Evolutionary conservation across 2,113 vertebrate species (phyloP).

Genomic region (Turnix velox): DNA sequence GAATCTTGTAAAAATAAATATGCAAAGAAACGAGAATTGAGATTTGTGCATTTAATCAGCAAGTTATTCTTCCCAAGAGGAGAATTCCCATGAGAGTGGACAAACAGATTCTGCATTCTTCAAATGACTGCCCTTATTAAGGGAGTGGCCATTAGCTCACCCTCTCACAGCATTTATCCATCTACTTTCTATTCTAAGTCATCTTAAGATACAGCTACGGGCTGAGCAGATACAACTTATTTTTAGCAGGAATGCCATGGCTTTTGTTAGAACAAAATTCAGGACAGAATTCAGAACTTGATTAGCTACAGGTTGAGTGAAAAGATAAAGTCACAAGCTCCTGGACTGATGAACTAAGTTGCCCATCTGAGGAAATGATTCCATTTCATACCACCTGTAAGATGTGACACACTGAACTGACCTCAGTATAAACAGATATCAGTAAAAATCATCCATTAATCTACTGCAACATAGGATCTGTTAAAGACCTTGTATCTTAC

Average conservation of each 20-base stretch:
- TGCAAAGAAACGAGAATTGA: neutral
- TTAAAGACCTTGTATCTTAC: neutral
- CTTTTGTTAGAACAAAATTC: conserved; percentile 18
- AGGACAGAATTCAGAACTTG: neutral
- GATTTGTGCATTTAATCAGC: neutral
- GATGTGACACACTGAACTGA: neutral
- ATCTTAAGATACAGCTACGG: neutral
- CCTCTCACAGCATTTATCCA: conserved; percentile 20
- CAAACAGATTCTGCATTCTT: conserved; percentile 44
- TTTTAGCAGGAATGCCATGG: neutral
- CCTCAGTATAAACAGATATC: neutral
- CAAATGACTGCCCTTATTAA: conserved; percentile 44
- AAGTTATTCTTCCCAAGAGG: neutral
- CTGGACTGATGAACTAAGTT: neutral
- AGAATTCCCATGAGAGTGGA: conserved; percentile 20
- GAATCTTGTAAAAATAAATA: neutral
- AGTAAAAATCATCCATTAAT: neutral
- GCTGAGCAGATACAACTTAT: conserved; percentile 31
- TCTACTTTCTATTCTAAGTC: conserved; percentile 52
- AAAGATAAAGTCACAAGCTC: neutral
- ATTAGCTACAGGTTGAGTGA: neutral
- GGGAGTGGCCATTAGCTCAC: conserved; percentile 41
- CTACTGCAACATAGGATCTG: neutral
- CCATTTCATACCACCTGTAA: neutral
- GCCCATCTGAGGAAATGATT: neutral